Percentiles rank a stretch among this genome's conserved stretches.
phyloP scores from a whole-genome alignment of 2,888 invertebrate species.

The Aradus depressus region DNA sequence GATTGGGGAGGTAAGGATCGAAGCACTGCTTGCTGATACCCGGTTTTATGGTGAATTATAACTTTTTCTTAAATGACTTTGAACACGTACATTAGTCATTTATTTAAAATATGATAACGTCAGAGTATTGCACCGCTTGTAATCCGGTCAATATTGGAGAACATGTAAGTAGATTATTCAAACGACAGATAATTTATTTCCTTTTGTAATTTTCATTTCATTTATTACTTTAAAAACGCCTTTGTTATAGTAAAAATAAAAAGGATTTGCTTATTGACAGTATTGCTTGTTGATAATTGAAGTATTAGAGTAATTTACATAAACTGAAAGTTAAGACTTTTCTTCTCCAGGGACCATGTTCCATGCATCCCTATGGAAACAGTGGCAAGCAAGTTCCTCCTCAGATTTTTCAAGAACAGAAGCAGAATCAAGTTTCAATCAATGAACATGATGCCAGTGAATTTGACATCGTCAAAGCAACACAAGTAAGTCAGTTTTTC shows the following conservation, averaged over 20 bases:
- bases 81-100: too few relatives aligned
- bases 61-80: too few relatives aligned
- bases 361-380: conserved; percentile 27
- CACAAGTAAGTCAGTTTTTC: conserved; percentile 68
- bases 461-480: conserved; percentile 88
- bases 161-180: conserved; percentile 25
- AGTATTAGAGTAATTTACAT: neutral
- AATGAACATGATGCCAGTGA: conserved; percentile 52
- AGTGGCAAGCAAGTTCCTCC: conserved; percentile 25
- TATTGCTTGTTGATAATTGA: too few relatives aligned
- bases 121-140: conserved; percentile 29
- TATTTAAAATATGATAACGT: conserved; percentile 26
- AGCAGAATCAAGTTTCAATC: conserved; percentile 22
- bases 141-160: conserved; percentile 30
- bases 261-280: too few relatives aligned
- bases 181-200: neutral
- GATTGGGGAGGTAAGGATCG: too few relatives aligned
- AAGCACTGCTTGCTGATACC: too few relatives aligned
- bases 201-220: neutral
- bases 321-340: neutral
- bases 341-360: conserved; percentile 28
- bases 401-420: conserved; percentile 30
- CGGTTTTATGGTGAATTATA: too few relatives aligned
- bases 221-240: neutral
- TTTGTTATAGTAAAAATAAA: neutral